Conservation (phyloP, 2,888 invertebrate genomes). For the Drosophila austrosaltans region DNA sequence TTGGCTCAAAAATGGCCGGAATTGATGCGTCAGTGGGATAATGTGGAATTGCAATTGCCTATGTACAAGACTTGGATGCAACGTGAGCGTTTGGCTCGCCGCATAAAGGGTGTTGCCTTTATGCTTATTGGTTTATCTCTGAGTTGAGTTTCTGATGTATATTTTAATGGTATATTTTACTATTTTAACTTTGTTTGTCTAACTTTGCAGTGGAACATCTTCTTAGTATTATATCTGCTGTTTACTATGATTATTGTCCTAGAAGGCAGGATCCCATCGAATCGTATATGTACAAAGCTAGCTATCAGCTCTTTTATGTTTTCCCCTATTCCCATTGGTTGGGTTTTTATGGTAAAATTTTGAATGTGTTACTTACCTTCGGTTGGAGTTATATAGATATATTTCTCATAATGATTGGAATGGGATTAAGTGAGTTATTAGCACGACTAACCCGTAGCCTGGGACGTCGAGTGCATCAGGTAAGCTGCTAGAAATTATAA, state of each 20-base stretch:
- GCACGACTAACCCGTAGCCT: conserved; percentile 85
- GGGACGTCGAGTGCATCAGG: conserved; percentile 52
- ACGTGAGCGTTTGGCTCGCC: conserved; percentile 58
- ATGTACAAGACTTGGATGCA: conserved; percentile 47
- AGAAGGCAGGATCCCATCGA: conserved; percentile 73
- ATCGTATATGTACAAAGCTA: conserved; percentile 67
- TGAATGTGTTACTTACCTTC: conserved; percentile 87
- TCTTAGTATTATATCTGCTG: conserved; percentile 78
- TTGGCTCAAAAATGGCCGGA: conserved; percentile 79
- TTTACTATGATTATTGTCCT: conserved; percentile 79
- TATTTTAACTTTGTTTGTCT: not conserved
- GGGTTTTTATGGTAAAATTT: conserved; percentile 77
- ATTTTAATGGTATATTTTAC: not conserved
- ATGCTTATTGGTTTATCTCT: conserved; percentile 72
- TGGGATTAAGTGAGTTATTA: conserved; percentile 87
- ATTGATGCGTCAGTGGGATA: conserved; percentile 79
- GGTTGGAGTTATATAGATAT: conserved; percentile 90
- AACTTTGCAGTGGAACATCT: conserved; percentile 77
- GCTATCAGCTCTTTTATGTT: conserved; percentile 72
- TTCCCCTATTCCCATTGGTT: conserved; percentile 75
- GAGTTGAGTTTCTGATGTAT: conserved; percentile 56
- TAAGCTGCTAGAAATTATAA: conserved; percentile 17
- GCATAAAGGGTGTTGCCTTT: conserved; percentile 68
- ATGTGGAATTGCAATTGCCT: conserved; percentile 64
- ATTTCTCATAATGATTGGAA: conserved; percentile 88